A percentile compares a stretch with the other conserved stretches of the same genome.
Evolutionary conservation across 2,888 invertebrate genomes (phyloP).

Genomic region (Lasioglossum villosulum): DNA sequence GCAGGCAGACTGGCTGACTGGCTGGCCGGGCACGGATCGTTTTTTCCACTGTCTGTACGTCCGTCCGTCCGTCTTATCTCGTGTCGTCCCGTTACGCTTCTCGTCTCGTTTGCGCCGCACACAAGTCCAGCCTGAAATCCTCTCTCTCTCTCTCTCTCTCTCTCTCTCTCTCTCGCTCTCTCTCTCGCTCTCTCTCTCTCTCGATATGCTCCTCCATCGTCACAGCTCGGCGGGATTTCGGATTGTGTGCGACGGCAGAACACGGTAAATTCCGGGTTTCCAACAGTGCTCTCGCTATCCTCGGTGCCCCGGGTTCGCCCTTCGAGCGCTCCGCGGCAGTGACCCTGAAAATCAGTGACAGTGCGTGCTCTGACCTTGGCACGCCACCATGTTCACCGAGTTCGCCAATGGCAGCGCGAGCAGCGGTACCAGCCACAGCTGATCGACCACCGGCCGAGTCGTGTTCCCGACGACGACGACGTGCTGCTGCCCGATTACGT

Average conservation of each 20-base stretch:
- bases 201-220: not conserved
- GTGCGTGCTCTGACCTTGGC: conserved; percentile 63
- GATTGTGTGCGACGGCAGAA: not conserved
- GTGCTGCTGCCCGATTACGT: conserved; percentile 15
- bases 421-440: conserved; percentile 51
- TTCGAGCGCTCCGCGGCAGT: conserved; percentile 17
- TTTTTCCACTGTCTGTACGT: conserved; percentile 65
- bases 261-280: not conserved
- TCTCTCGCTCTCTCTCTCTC: not conserved
- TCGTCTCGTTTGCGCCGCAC: not conserved
- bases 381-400: conserved; percentile 41
- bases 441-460: conserved; percentile 47
- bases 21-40: conserved; percentile 73
- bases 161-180: not conserved
- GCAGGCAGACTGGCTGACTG: conserved; percentile 61
- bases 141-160: not conserved
- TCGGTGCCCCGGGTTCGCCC: not conserved
- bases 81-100: conserved; percentile 8
- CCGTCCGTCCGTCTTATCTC: conserved; percentile 41
- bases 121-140: not conserved
- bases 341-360: conserved; percentile 59
- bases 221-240: not conserved
- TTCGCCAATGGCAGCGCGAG: conserved; percentile 53
- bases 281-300: not conserved
- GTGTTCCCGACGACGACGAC: conserved; percentile 24